Conservation (phyloP, 2,888 invertebrate genomes). For the Coelinius sp. region DNA sequence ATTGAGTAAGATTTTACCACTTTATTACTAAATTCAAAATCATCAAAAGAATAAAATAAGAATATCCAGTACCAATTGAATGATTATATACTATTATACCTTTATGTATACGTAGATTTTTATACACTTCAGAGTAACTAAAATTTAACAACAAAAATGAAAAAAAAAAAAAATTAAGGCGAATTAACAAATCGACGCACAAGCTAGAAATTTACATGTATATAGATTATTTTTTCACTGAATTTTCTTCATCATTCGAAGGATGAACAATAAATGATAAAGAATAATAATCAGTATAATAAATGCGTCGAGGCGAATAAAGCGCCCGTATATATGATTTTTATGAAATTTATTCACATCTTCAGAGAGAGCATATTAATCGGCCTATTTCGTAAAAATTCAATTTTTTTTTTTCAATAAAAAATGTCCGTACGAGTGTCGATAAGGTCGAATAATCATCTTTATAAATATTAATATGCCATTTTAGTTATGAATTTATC, state of each 20-base stretch:
- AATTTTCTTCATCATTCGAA: constrained; percentile 42
- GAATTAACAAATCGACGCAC: constrained; percentile 66
- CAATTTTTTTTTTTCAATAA: not conserved
- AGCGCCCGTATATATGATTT: constrained; percentile 9
- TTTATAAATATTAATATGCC: not conserved
- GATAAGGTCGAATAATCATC: not conserved
- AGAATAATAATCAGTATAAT: constrained; percentile 38
- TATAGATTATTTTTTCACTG: constrained; percentile 70
- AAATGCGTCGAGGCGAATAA: constrained; percentile 12
- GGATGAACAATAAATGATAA: constrained; percentile 36
- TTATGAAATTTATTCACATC: not conserved
- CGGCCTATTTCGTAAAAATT: constrained; percentile 14
- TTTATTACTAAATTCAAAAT: constrained; percentile 9
- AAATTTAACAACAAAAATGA: constrained; percentile 21
- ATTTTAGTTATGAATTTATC: constrained; percentile 10
- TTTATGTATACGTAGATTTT: constrained; percentile 66
- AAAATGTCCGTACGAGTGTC: not conserved
- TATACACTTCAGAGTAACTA: constrained; percentile 54
- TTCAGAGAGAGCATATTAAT: constrained; percentile 6
- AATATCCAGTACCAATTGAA: constrained; percentile 49
- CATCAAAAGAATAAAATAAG: constrained; percentile 26
- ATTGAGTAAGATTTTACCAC: not conserved
- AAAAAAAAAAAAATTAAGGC: constrained; percentile 49
- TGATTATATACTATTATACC: constrained; percentile 39
- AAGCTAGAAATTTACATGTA: constrained; percentile 66